Evolutionary conservation across 2,113 vertebrate genomes (phyloP).

Genomic region (Psophia crepitans): DNA sequence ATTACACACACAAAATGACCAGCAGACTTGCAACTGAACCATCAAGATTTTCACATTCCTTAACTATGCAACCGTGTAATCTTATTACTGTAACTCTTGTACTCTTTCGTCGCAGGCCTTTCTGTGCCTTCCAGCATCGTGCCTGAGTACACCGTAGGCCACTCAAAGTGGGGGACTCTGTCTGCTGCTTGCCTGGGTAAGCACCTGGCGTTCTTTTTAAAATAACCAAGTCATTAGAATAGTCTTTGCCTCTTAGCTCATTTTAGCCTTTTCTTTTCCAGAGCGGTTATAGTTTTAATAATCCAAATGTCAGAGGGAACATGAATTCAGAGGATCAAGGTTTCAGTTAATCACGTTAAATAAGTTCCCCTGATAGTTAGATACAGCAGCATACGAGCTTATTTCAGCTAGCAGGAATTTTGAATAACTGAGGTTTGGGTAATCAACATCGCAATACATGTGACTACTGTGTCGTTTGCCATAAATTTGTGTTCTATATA

Average conservation of each 20-base stretch:
- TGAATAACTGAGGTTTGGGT: neutral
- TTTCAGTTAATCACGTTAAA: constrained; percentile 53
- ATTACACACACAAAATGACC: constrained; percentile 48
- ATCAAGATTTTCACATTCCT: constrained; percentile 37
- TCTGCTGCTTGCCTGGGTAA: neutral
- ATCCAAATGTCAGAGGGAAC: constrained; percentile 45
- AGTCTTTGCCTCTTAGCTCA: constrained; percentile 7
- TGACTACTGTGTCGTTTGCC: neutral
- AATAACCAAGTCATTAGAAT: constrained; percentile 3
- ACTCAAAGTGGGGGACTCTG: neutral
- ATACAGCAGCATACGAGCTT: neutral
- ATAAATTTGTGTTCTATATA: neutral
- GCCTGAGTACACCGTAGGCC: accelerated
- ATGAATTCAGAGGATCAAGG: constrained; percentile 4
- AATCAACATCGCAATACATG: neutral
- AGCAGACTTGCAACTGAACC: constrained; percentile 27
- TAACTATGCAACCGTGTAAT: constrained; percentile 25
- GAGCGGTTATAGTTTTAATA: constrained; percentile 21
- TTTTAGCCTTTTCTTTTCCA: constrained; percentile 42
- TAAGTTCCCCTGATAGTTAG: constrained; percentile 35
- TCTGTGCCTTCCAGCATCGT: neutral
- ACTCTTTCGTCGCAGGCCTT: neutral
- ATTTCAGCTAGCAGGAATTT: constrained; percentile 1
- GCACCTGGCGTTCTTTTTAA: neutral
- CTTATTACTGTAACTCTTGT: constrained; percentile 6